Evolutionary conservation across 1,140 invertebrate genomes (phyloP).

Genomic region (Lepidurus apus): DNA sequence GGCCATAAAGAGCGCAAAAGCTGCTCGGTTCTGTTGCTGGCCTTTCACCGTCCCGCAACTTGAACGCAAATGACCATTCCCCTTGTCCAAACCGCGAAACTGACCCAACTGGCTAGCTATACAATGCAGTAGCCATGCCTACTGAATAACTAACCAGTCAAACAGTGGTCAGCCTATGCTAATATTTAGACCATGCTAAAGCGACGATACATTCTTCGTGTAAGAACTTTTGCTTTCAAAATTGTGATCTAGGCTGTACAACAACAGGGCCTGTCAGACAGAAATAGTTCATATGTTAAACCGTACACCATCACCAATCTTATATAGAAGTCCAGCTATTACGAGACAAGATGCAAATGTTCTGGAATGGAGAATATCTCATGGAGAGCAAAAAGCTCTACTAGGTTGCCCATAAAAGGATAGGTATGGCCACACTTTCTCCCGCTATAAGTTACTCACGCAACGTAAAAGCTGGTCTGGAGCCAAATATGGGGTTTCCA

Average conservation of each 20-base stretch:
- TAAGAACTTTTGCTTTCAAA: neutral
- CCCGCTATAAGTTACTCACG: neutral
- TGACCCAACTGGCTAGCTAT: neutral
- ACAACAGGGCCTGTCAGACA: too few species aligned
- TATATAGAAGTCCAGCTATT: too few species aligned
- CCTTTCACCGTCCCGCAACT: neutral
- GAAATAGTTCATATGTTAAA: too few species aligned
- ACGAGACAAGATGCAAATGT: too few species aligned
- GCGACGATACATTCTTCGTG: neutral
- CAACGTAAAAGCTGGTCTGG: neutral
- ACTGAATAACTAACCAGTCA: neutral
- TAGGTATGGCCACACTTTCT: slow-evolving; percentile 14
- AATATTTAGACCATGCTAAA: neutral
- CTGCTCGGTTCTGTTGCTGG: neutral
- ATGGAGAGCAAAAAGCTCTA: neutral
- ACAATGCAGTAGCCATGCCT: neutral
- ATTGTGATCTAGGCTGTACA: too few species aligned
- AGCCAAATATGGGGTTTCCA: neutral
- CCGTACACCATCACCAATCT: too few species aligned
- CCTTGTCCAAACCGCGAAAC: neutral
- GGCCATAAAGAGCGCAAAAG: neutral
- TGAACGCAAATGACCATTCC: neutral
- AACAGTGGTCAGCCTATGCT: neutral
- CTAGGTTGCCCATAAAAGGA: neutral
- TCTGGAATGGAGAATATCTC: too few species aligned